Base-by-base conservation (phyloP, 2,888 invertebrate species). In the Folsomia candida region DNA sequence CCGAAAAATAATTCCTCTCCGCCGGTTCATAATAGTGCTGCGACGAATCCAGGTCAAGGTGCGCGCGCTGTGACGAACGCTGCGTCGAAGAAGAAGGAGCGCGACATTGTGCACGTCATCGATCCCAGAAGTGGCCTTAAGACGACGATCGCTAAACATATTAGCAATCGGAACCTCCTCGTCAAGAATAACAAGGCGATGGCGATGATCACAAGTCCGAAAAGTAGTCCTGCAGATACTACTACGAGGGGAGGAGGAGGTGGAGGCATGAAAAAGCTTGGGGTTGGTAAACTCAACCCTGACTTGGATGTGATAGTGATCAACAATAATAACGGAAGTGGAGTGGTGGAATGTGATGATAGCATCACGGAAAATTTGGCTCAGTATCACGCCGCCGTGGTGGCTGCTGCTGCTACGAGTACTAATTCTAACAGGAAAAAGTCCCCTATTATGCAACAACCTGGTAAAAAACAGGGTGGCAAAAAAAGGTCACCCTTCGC, bases 301-400 rank as follows among this genome's bases (percentile, higher is more conserved):
- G 77, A 76, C 68, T 71, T 79, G 51, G 79, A 79, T 76, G 79
- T 79, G 68, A 79, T 79, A 70, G 78, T 78, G 51, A 71, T 79
- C 28, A 75, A 73, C 64, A 64, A 64, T 24, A 64, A 25, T 25
- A 25, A 25, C 20, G n/a, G 25, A 3, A 26, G 18, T 25, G 60
- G 60, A 6, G 57, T 6, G 4, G 9, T 6, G 4, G 57, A 20
- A 4, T 22, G 25, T 60, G 60, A 25, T 60, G 60, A 25, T 60
- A 37, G 37, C 14, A 37, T 37, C 37, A 37, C 37, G 14, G 37
- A 71, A 68, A 24, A 71, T 71, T 54, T 64, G 64, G 26, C 67
- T 51, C 28, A 62, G 58, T 24, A 57, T 58, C 62, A n/a, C 57
- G 28, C 59, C 65, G 14, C 18, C 63, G 25, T 29, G 20, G 3